Percentiles rank a stretch among this genome's conserved stretches.
Conservation (phyloP, 2,888 invertebrate genomes). For the Drosophila austrosaltans region DNA sequence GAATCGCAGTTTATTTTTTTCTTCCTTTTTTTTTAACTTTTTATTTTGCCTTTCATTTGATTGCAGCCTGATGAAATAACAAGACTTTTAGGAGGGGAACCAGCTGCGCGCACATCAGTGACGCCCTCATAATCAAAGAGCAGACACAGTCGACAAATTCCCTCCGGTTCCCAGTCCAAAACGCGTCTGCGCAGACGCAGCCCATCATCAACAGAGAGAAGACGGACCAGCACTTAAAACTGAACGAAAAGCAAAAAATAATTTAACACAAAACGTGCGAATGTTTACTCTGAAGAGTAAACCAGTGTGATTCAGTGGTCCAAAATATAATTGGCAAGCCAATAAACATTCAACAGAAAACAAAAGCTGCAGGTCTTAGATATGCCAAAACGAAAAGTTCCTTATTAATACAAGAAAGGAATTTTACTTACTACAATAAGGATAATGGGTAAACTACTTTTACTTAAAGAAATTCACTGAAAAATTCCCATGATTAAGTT, state of each 20-base stretch:
- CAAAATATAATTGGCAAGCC: slow-evolving; percentile 14
- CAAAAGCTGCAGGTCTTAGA: slow-evolving; percentile 18
- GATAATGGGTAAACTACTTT: neutral
- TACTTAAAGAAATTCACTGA: no score
- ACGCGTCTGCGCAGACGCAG: slow-evolving; percentile 49
- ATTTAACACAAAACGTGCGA: slow-evolving; percentile 73
- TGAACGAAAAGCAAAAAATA: slow-evolving; percentile 51
- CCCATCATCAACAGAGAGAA: slow-evolving; percentile 23
- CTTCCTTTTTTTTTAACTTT: neutral
- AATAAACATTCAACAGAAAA: slow-evolving; percentile 26
- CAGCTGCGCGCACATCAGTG: slow-evolving; percentile 36
- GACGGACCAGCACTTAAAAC: slow-evolving; percentile 41
- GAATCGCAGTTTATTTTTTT: slow-evolving; percentile 38
- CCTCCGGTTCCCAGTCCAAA: slow-evolving; percentile 12
- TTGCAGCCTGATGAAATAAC: slow-evolving; percentile 67
- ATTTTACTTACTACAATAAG: neutral
- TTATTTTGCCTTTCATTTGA: slow-evolving; percentile 43
- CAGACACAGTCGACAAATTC: slow-evolving; percentile 5
- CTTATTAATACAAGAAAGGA: neutral
- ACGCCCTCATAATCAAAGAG: slow-evolving; percentile 45
- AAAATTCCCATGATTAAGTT: no score
- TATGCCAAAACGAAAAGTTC: neutral
- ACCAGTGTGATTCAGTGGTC: slow-evolving; percentile 18
- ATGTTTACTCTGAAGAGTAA: slow-evolving; percentile 58
- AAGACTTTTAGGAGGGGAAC: slow-evolving; percentile 33